phyloP scores from a whole-genome alignment of 2,888 invertebrate genomes.

The Zonitis immaculata region DNA sequence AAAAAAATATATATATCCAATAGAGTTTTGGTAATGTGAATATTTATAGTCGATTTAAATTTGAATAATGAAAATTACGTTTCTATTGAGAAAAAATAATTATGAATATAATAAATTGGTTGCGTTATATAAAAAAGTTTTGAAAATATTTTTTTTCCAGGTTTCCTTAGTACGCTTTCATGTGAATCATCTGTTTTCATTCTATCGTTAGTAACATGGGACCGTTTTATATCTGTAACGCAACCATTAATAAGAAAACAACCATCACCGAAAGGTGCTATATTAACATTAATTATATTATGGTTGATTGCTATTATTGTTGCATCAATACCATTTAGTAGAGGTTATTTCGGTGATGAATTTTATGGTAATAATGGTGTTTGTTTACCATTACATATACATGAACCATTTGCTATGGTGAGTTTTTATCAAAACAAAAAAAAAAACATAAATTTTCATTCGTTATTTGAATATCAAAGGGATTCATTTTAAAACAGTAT shows the following conservation, averaged over 20 bases:
- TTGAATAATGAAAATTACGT: too few species aligned
- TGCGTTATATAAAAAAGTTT: too few species aligned
- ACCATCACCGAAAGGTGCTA: slow-evolving; percentile 48
- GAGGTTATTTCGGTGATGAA: slow-evolving; percentile 52
- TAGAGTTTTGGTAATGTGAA: too few species aligned
- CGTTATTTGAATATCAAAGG: too few species aligned
- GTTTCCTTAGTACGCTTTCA: slow-evolving; percentile 57
- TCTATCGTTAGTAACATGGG: slow-evolving; percentile 58
- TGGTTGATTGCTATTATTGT: slow-evolving; percentile 52
- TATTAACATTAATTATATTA: slow-evolving; percentile 48
- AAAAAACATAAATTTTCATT: too few species aligned
- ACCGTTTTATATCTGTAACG: slow-evolving; percentile 58
- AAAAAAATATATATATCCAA: too few species aligned
- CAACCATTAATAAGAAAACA: slow-evolving; percentile 51
- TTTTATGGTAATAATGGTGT: slow-evolving; percentile 60
- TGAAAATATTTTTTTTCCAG: slow-evolving; percentile 36
- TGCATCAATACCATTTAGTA: slow-evolving; percentile 52
- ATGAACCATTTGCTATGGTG: slow-evolving; percentile 57
- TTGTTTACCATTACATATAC: slow-evolving; percentile 57
- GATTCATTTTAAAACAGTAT: too few species aligned
- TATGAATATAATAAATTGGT: too few species aligned
- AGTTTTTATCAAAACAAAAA: too few species aligned
- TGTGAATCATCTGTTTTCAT: slow-evolving; percentile 59
- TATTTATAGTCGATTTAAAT: too few species aligned
- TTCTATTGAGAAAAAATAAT: too few species aligned